phyloP scores from a whole-genome alignment of 2,113 vertebrate species.

The Sialia sialis region DNA sequence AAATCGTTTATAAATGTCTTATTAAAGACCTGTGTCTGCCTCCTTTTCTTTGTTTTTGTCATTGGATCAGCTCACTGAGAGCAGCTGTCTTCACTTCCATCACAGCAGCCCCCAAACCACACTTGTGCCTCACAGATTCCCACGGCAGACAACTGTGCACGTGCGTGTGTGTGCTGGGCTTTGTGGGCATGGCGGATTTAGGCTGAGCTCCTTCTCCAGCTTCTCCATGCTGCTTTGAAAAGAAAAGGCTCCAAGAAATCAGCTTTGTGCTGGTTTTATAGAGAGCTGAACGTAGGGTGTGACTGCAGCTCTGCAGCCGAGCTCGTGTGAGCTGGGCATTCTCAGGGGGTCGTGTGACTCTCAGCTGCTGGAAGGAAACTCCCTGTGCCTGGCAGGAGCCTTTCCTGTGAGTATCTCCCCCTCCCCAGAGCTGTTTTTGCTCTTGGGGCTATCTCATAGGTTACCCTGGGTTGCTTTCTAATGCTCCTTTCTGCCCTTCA shows the following conservation, averaged over 20 bases:
- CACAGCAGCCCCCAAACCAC: neutral
- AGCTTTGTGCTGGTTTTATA: neutral
- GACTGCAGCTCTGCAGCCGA: neutral
- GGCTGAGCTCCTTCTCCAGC: neutral
- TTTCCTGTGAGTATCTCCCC: neutral
- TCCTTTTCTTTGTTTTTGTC: constrained; percentile 39
- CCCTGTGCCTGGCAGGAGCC: accelerated
- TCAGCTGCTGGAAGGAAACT: neutral
- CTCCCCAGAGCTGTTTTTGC: neutral
- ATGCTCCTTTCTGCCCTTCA: neutral
- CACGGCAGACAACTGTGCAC: neutral
- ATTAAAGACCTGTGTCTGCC: constrained; percentile 36
- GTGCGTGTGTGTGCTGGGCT: neutral
- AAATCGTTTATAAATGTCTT: constrained; percentile 41
- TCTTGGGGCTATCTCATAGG: neutral
- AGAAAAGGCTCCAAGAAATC: neutral
- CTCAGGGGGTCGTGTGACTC: accelerated
- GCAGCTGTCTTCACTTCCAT: constrained; percentile 43
- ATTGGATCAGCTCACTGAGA: constrained; percentile 31
- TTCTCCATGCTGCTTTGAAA: neutral
- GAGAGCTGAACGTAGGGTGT: neutral
- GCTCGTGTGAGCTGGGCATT: accelerated
- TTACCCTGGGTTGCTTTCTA: neutral
- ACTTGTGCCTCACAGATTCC: constrained; percentile 1
- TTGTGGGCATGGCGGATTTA: neutral